phyloP scores from a whole-genome alignment of 2,888 invertebrate genomes.

The Nomada lathburiana region DNA sequence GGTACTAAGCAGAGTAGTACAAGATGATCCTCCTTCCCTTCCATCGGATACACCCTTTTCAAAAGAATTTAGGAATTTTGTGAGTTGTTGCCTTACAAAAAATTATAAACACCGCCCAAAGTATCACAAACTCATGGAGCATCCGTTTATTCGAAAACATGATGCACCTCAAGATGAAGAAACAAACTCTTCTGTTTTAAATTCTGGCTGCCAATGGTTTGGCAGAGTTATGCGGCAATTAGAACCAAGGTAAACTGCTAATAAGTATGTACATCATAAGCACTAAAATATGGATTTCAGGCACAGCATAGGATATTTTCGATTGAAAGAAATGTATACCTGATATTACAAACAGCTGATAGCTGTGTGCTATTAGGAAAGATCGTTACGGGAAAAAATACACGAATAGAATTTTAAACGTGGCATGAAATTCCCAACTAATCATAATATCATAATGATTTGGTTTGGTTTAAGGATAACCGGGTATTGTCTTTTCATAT shows the following conservation, averaged over 20 bases:
- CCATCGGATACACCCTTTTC: conserved; percentile 92
- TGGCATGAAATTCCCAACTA: conserved; percentile 82
- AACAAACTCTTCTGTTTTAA: conserved; percentile 74
- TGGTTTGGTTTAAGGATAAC: conserved; percentile 82
- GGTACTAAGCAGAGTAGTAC: conserved; percentile 89
- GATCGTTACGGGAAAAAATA: conserved; percentile 38
- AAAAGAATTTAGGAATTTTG: conserved; percentile 95
- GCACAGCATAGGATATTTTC: conserved; percentile 33
- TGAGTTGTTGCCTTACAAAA: conserved; percentile 96
- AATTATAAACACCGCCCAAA: conserved; percentile 97
- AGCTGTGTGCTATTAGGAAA: conserved; percentile 47
- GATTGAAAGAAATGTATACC: conserved; percentile 29
- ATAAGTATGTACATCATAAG: background rate
- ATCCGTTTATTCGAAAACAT: conserved; percentile 94
- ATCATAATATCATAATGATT: conserved; percentile 79
- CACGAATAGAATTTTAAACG: conserved; percentile 68
- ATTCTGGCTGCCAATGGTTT: conserved; percentile 89
- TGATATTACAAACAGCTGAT: conserved; percentile 22
- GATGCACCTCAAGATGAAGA: conserved; percentile 83
- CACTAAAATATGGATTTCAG: conserved; percentile 35
- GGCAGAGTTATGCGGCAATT: conserved; percentile 87
- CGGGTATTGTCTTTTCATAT: conserved; percentile 57
- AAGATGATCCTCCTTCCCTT: conserved; percentile 94
- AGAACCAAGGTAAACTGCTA: conserved; percentile 81
- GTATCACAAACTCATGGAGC: conserved; percentile 95